Percentiles rank a stretch among this genome's conserved stretches.
phyloP scores from a whole-genome alignment of 1,140 invertebrate genomes.

The Globodera ellingtonae region DNA sequence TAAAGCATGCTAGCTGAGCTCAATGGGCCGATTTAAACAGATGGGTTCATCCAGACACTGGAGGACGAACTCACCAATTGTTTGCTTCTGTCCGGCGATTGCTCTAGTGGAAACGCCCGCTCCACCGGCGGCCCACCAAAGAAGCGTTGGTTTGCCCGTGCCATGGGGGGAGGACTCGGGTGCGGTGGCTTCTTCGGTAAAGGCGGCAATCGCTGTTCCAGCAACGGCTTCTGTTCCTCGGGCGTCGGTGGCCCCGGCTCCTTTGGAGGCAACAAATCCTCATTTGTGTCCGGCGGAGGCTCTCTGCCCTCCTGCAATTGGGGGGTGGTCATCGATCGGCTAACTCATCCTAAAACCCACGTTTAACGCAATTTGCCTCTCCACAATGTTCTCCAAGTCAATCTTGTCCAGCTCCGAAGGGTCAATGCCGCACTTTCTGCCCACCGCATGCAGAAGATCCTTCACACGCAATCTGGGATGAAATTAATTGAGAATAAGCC shows the following conservation, averaged over 20 bases:
- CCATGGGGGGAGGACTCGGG: constrained; percentile 5
- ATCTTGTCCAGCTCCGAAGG: constrained; percentile 61
- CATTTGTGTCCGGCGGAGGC: constrained; percentile 59
- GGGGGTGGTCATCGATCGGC: neutral
- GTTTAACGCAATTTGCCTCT: constrained; percentile 58
- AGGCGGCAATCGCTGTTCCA: neutral
- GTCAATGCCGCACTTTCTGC: constrained; percentile 63
- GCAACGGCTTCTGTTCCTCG: constrained; percentile 24
- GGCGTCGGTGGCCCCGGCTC: constrained; percentile 37
- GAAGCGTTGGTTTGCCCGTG: neutral
- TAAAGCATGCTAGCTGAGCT: neutral
- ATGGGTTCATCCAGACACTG: neutral
- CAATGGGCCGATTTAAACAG: neutral
- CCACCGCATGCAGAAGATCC: constrained; percentile 62
- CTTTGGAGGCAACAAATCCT: constrained; percentile 44
- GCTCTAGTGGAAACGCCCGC: constrained; percentile 23
- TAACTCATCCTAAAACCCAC: constrained; percentile 22
- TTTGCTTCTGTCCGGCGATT: neutral
- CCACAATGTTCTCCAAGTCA: constrained; percentile 64
- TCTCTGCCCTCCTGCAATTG: constrained; percentile 59
- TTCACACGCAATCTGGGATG: constrained; percentile 31
- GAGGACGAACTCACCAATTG: constrained; percentile 23
- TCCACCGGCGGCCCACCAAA: constrained; percentile 13
- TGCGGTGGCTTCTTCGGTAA: neutral
- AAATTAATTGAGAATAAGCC: constrained; percentile 10